Evolutionary conservation across 2,888 invertebrate genomes (phyloP).

Genomic region (Macrosiphum euphorbiae): DNA sequence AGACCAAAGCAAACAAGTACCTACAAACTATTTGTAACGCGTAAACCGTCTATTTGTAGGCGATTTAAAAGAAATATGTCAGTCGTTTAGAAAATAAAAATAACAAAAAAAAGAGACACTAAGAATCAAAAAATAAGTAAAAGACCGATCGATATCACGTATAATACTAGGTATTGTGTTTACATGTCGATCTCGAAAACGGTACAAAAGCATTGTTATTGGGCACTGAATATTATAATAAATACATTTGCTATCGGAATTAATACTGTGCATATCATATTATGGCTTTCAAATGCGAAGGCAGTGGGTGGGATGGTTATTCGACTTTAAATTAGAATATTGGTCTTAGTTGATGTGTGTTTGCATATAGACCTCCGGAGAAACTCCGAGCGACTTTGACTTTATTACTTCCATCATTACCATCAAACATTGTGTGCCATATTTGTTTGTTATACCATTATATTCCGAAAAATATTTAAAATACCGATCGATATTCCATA

Average conservation of each 20-base stretch:
- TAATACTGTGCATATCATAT: background rate
- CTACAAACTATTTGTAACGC: constrained; percentile 3
- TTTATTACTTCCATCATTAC: background rate
- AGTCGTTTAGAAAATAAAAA: background rate
- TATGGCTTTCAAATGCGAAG: too few species aligned
- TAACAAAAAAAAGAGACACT: background rate
- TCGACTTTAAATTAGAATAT: background rate
- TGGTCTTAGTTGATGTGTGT: background rate
- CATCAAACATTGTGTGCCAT: background rate
- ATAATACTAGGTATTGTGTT: background rate
- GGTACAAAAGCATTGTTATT: background rate
- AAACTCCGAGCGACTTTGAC: background rate
- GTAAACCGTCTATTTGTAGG: background rate
- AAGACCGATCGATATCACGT: background rate
- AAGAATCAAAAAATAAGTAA: background rate
- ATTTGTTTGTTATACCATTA: too few species aligned
- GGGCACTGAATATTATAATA: background rate
- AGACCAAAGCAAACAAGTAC: constrained; percentile 9
- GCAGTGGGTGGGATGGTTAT: background rate
- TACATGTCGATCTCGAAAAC: background rate
- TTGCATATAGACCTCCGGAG: background rate
- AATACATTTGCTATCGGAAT: background rate
- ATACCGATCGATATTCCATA: too few species aligned
- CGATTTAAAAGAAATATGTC: background rate
- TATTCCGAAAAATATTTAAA: too few species aligned